These are phyloP conservation scores for Sinocyclocheilus rhinocerous DNA, from an alignment of 2,113 vertebrate genomes.

Conservation along the genomic window DNA sequence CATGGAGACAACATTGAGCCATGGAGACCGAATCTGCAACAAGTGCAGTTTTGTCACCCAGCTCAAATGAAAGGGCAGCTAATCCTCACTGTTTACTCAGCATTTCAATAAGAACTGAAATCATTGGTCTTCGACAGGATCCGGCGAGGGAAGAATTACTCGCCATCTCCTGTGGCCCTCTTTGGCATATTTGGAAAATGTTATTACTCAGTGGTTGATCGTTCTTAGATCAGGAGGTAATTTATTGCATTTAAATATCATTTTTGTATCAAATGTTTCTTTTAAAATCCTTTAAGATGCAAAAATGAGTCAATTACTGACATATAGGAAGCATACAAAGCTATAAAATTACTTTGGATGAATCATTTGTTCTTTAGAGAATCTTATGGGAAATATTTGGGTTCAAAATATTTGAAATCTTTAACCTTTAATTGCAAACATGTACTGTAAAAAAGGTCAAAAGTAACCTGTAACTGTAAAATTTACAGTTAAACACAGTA, in stretches of 20 bases:
- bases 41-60: not conserved
- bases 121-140: conserved; percentile 27
- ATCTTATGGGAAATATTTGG: not conserved
- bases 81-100: conserved; percentile 37
- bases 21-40: conserved; percentile 18
- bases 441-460: too few species aligned
- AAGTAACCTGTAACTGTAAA: too few species aligned
- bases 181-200: not conserved
- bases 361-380: not conserved
- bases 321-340: not conserved
- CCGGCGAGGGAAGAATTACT: conserved; percentile 27
- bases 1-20: conserved; percentile 1
- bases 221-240: not conserved
- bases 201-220: not conserved
- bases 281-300: not conserved
- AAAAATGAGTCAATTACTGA: not conserved
- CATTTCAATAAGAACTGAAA: conserved; percentile 32
- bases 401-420: not conserved
- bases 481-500: too few species aligned
- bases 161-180: conserved; percentile 3
- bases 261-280: not conserved
- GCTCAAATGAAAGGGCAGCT: conserved; percentile 21
- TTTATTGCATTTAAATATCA: not conserved
- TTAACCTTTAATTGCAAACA: too few species aligned
- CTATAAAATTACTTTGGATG: too few species aligned